Conservation (phyloP, 1,140 invertebrate genomes). For the Charaxes varanes region DNA sequence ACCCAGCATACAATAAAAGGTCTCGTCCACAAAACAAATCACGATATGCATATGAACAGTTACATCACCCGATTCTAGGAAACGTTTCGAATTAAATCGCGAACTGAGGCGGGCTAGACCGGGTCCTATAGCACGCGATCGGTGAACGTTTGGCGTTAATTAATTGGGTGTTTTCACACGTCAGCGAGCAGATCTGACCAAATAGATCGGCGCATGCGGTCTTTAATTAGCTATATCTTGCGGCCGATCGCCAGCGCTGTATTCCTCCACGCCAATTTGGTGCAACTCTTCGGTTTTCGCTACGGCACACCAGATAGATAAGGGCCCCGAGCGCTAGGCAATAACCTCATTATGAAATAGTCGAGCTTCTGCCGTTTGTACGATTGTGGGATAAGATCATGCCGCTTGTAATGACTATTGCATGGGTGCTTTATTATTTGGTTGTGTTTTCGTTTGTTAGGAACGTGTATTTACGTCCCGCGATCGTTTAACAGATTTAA, state of each 20-base stretch:
- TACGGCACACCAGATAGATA: slow-evolving; percentile 56
- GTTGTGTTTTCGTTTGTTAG: too few species aligned
- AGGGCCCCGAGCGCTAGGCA: slow-evolving; percentile 62
- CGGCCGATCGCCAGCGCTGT: slow-evolving; percentile 50
- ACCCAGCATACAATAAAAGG: slow-evolving; percentile 6
- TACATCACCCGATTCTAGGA: slow-evolving; percentile 29
- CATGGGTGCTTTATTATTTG: slow-evolving; percentile 2
- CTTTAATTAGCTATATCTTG: slow-evolving; percentile 69
- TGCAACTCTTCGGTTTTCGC: slow-evolving; percentile 51
- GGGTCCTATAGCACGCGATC: slow-evolving; percentile 46
- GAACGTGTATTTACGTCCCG: too few species aligned
- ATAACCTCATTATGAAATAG: slow-evolving; percentile 74
- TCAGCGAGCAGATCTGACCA: slow-evolving; percentile 66
- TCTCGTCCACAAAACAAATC: slow-evolving; percentile 9
- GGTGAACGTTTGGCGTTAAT: slow-evolving; percentile 58
- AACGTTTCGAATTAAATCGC: slow-evolving; percentile 32
- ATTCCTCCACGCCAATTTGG: slow-evolving; percentile 69
- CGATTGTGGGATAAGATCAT: slow-evolving; percentile 49
- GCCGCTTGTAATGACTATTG: slow-evolving; percentile 38
- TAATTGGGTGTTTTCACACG: slow-evolving; percentile 74
- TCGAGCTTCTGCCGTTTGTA: slow-evolving; percentile 47
- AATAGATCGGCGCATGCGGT: slow-evolving; percentile 65
- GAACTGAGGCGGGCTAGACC: slow-evolving; percentile 29
- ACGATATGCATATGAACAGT: slow-evolving; percentile 25
- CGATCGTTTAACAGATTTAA: too few species aligned